Conservation (phyloP, 2,113 vertebrate species). For the Calonectris borealis region DNA sequence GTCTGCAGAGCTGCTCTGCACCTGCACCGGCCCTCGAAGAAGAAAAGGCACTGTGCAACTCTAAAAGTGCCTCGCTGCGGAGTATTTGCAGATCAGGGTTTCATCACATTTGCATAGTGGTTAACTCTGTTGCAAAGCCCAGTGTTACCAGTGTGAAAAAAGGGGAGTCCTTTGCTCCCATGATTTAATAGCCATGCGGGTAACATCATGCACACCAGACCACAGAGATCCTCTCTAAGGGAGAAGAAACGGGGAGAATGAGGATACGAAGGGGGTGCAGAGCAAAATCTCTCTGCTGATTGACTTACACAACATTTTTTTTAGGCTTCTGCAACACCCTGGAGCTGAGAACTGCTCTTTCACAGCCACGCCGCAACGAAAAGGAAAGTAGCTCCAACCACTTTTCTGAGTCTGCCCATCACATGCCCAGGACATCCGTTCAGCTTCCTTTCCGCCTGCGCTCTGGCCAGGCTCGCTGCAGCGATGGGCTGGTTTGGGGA, state of each 20-base stretch:
- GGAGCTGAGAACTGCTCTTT: not conserved
- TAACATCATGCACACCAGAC: not conserved
- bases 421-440: not conserved
- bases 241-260: not conserved
- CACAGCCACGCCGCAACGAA: rapidly evolving
- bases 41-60: not conserved
- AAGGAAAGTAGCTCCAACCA: not conserved
- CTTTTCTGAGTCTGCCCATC: not conserved
- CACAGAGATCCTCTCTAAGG: not conserved
- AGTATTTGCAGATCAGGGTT: not conserved
- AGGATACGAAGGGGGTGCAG: not conserved
- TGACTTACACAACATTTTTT: not conserved
- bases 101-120: not conserved
- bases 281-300: not conserved
- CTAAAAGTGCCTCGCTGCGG: rapidly evolving
- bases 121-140: not conserved
- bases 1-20: not conserved
- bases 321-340: not conserved
- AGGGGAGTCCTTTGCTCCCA: not conserved
- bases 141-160: not conserved
- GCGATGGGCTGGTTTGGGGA: not conserved
- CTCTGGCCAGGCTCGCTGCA: not conserved
- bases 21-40: not conserved
- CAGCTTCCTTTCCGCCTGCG: rapidly evolving
- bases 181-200: not conserved